These are phyloP conservation scores for Scaptomyza pallida DNA, from an alignment of 1,140 invertebrate species.

Conservation along the genomic window DNA sequence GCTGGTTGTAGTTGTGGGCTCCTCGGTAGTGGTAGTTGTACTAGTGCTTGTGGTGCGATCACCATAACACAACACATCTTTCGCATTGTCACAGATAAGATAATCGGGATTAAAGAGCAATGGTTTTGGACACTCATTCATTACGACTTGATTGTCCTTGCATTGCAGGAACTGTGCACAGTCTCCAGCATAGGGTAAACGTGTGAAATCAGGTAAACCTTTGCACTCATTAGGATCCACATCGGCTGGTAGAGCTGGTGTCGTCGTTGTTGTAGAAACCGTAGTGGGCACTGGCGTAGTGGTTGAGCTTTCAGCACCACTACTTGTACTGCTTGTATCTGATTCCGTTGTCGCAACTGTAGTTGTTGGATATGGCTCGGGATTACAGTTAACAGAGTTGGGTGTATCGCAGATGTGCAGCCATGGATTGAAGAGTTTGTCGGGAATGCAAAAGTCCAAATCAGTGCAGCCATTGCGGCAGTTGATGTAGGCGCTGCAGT, in stretches of 20 bases:
- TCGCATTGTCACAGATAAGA: slow-evolving; percentile 53
- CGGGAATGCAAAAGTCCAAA: slow-evolving; percentile 55
- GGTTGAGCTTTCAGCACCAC: slow-evolving; percentile 9
- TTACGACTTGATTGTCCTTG: slow-evolving; percentile 32
- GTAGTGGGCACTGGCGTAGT: slow-evolving; percentile 12
- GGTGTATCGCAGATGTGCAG: slow-evolving; percentile 69
- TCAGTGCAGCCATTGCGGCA: slow-evolving; percentile 62
- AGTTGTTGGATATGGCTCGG: slow-evolving; percentile 44
- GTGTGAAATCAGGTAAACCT: slow-evolving; percentile 17
- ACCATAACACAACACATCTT: slow-evolving; percentile 54
- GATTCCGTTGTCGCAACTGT: background rate
- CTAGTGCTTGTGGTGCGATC: slow-evolving; percentile 60
- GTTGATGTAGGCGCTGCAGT: slow-evolving; percentile 58
- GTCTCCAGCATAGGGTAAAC: slow-evolving; percentile 59
- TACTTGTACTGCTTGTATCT: background rate
- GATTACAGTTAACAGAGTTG: slow-evolving; percentile 49
- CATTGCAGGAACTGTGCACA: slow-evolving; percentile 62
- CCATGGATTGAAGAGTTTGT: slow-evolving; percentile 55
- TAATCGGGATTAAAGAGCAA: slow-evolving; percentile 62
- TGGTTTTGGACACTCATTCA: slow-evolving; percentile 40
- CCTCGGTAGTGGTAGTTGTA: slow-evolving; percentile 21
- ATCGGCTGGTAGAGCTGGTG: slow-evolving; percentile 47
- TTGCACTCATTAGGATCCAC: slow-evolving; percentile 50
- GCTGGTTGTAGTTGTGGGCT: slow-evolving; percentile 11
- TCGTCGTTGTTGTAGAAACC: slow-evolving; percentile 39